Conservation (phyloP, 2,797 vertebrate genomes). For the Labroides dimidiatus region DNA sequence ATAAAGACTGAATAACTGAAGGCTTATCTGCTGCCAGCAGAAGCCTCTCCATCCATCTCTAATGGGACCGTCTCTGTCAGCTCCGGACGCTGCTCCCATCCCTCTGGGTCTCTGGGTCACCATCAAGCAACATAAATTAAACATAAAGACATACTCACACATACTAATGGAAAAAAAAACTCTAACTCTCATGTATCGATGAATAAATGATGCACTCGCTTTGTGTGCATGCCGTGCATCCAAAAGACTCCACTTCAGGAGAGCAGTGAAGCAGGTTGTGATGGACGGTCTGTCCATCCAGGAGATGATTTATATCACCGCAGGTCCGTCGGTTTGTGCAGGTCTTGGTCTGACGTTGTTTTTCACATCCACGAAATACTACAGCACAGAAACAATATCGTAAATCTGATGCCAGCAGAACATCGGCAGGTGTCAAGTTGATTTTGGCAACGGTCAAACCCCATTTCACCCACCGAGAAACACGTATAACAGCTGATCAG, state of each 20-base stretch:
- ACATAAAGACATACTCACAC: neutral
- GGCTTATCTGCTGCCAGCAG: slow-evolving; percentile 57
- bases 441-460: neutral
- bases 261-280: slow-evolving; percentile 25
- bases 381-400: too few species aligned
- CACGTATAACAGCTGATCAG: too few species aligned
- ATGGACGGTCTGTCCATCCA: slow-evolving; percentile 15
- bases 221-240: slow-evolving; percentile 5
- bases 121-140: slow-evolving; percentile 21
- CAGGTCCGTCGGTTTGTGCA: slow-evolving; percentile 6
- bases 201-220: slow-evolving; percentile 35
- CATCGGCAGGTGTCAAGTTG: neutral
- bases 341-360: neutral
- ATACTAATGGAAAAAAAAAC: neutral
- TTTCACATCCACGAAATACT: neutral
- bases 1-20: slow-evolving; percentile 3
- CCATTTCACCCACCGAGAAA: neutral
- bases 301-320: neutral
- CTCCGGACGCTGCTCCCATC: slow-evolving; percentile 3
- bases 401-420: too few species aligned
- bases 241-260: slow-evolving; percentile 23
- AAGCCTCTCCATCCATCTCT: slow-evolving; percentile 41
- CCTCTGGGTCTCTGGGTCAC: slow-evolving; percentile 35
- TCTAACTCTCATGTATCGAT: slow-evolving; percentile 18
- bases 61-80: slow-evolving; percentile 34